Evolutionary conservation across 2,888 invertebrate genomes (phyloP).

Genomic region (Synergus gifuensis): DNA sequence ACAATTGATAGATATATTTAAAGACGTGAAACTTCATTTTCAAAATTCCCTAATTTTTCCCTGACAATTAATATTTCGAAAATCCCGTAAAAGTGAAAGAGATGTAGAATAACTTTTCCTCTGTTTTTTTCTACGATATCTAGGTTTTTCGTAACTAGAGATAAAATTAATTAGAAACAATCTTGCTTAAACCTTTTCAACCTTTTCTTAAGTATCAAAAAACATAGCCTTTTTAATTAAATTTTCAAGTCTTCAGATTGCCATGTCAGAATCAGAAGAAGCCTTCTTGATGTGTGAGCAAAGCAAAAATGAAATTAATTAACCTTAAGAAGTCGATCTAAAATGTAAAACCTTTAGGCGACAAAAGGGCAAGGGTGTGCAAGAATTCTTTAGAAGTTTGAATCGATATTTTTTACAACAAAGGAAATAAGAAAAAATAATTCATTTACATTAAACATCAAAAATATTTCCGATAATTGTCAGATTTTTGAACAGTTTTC

Average conservation of each 20-base stretch:
- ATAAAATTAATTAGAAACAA: background rate
- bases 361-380: background rate
- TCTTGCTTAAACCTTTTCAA: background rate
- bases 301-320: conserved; percentile 9
- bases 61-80: no score
- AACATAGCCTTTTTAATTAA: background rate
- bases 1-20: no score
- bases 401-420: background rate
- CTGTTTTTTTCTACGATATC: no score
- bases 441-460: background rate
- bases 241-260: background rate
- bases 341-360: conserved; percentile 16
- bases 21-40: background rate
- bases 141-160: background rate
- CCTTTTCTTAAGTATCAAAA: background rate
- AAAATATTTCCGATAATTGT: no score
- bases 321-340: conserved; percentile 16
- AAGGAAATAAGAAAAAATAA: background rate
- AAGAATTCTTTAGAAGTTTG: conserved; percentile 6
- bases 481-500: no score
- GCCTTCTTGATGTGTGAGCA: background rate
- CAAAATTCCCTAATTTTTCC: background rate
- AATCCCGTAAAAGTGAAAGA: no score
- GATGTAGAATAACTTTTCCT: no score
- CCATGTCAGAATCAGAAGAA: conserved; percentile 4